Conservation (phyloP, 2,797 vertebrate species). For the Psittacula derbiana region DNA sequence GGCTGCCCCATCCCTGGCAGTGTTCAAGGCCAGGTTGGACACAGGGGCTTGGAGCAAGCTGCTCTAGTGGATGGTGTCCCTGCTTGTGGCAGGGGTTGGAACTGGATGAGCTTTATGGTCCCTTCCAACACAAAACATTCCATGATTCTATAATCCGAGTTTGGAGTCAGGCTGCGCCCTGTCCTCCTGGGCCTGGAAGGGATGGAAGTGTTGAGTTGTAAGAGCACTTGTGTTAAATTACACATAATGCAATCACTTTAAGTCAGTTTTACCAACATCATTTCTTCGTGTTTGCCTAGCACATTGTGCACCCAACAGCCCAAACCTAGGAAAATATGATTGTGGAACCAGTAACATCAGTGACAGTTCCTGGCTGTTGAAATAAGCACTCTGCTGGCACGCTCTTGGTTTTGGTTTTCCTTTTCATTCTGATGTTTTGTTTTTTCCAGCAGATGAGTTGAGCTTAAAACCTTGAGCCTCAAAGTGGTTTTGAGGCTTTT, state of each 20-base stretch:
- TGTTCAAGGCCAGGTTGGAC: background rate
- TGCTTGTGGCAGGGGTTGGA: accelerated
- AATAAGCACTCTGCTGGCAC: background rate
- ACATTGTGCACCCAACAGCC: background rate
- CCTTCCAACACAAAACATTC: background rate
- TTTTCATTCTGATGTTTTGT: background rate
- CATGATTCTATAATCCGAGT: background rate
- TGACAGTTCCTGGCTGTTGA: background rate
- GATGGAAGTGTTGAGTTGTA: background rate
- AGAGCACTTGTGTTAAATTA: background rate
- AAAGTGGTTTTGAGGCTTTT: background rate
- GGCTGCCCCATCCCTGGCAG: background rate
- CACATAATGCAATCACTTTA: background rate
- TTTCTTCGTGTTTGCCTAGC: background rate
- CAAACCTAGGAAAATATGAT: background rate
- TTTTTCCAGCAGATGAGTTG: background rate
- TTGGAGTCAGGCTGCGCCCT: background rate
- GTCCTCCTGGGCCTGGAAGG: background rate
- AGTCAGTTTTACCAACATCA: background rate
- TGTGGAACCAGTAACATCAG: background rate
- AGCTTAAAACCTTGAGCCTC: background rate
- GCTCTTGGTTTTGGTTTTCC: background rate
- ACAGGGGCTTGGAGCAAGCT: background rate
- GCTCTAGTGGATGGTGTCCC: background rate
- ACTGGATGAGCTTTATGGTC: accelerated